A percentile compares a stretch with the other conserved stretches of the same genome.
Evolutionary conservation across 2,797 vertebrate genomes (phyloP).

Genomic region (Macrochelys suwanniensis): DNA sequence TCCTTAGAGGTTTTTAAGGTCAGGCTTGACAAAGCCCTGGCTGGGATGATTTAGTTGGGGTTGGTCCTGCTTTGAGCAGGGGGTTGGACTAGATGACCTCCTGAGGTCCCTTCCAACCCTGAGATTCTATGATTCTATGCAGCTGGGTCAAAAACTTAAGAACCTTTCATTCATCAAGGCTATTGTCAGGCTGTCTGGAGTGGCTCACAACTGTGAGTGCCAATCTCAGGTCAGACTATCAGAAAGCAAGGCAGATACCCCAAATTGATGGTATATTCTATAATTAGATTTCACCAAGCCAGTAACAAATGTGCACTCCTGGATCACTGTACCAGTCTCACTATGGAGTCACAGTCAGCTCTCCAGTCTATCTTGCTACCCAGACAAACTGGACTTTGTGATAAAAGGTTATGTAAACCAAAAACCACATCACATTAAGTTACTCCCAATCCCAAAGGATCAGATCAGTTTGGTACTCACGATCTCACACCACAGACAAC

Average conservation of each 20-base stretch:
- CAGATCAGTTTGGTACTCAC: not conserved
- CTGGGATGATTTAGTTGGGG: too few species aligned
- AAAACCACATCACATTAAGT: not conserved
- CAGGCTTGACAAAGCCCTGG: too few species aligned
- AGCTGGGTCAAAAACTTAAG: not conserved
- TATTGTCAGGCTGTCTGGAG: not conserved
- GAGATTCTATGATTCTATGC: too few species aligned
- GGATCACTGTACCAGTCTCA: not conserved
- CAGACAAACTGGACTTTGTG: not conserved
- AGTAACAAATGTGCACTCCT: not conserved
- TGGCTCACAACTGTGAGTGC: not conserved
- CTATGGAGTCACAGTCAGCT: not conserved
- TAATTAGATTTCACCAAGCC: not conserved
- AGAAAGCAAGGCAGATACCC: not conserved
- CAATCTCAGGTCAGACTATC: not conserved
- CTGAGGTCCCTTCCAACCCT: too few species aligned
- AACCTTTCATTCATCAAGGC: not conserved
- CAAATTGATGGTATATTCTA: not conserved
- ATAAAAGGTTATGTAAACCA: not conserved
- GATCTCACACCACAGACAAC: not conserved
- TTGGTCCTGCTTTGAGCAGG: too few species aligned
- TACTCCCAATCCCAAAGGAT: not conserved
- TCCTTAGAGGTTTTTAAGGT: too few species aligned
- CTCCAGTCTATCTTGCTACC: not conserved
- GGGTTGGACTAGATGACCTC: too few species aligned